These are phyloP conservation scores for Trissolcus basalis DNA, from an alignment of 1,140 invertebrate species.

Conservation along the genomic window DNA sequence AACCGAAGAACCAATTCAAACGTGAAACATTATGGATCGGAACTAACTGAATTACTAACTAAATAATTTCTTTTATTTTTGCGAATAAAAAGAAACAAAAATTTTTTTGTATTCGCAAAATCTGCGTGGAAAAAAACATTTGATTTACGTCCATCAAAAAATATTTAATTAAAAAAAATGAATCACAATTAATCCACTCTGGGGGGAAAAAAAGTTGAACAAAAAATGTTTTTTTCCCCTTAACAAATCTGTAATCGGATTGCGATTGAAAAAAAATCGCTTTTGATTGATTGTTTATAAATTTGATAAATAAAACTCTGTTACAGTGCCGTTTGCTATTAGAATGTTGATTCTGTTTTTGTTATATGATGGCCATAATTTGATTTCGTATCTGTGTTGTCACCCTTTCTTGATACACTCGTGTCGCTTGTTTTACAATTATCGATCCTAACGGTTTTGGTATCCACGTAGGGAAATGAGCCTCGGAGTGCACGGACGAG, in stretches of 20 bases:
- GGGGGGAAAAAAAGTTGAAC: background rate
- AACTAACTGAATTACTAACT: too few relatives aligned
- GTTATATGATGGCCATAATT: conserved; percentile 36
- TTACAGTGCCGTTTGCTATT: conserved; percentile 39
- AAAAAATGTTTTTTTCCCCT: background rate
- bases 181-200: background rate
- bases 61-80: too few relatives aligned
- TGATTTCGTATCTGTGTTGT: conserved; percentile 40
- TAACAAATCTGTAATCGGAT: conserved; percentile 28
- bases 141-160: too few relatives aligned
- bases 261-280: conserved; percentile 19
- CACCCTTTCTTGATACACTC: conserved; percentile 61
- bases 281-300: conserved; percentile 28
- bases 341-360: conserved; percentile 48
- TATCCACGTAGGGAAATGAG: conserved; percentile 64
- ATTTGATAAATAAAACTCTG: conserved; percentile 14
- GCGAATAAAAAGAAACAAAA: too few relatives aligned
- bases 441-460: conserved; percentile 66
- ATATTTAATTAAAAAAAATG: too few relatives aligned
- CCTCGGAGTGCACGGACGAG: conserved; percentile 29
- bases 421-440: conserved; percentile 58
- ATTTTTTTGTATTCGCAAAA: too few relatives aligned
- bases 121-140: too few relatives aligned
- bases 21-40: too few relatives aligned
- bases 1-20: too few relatives aligned